phyloP scores from a whole-genome alignment of 1,140 invertebrate species.

The Orchesella cincta region DNA sequence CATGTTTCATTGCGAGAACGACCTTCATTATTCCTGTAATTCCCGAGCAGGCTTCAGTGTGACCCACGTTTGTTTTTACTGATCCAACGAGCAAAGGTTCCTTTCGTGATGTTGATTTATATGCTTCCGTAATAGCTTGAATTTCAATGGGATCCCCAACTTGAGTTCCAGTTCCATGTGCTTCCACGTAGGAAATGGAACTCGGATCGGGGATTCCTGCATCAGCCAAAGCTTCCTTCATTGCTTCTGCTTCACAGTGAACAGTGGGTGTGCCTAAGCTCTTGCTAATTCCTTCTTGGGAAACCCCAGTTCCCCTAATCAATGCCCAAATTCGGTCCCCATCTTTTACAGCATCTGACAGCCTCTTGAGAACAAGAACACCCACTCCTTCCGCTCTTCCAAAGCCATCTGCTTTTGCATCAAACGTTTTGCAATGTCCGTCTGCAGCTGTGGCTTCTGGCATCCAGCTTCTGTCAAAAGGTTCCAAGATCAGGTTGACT shows the following conservation, averaged over 20 bases:
- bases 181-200: background rate
- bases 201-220: background rate
- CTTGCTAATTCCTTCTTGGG: background rate
- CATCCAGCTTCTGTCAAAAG: background rate
- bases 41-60: background rate
- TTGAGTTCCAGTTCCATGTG: background rate
- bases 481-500: background rate
- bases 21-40: slow-evolving; percentile 5
- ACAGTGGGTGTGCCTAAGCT: background rate
- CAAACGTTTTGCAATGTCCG: background rate
- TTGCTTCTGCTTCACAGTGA: background rate
- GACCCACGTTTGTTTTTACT: background rate
- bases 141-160: background rate
- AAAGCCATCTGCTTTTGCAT: background rate
- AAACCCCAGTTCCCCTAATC: background rate
- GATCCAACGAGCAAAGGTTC: background rate
- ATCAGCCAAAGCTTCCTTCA: background rate
- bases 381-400: background rate
- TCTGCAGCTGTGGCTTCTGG: background rate
- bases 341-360: background rate
- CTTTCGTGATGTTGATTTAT: background rate
- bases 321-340: background rate
- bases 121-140: background rate
- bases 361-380: background rate
- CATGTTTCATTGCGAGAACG: background rate